Evolutionary conservation across 2,113 vertebrate genomes (phyloP).

Genomic region (Ranitomeya variabilis): DNA sequence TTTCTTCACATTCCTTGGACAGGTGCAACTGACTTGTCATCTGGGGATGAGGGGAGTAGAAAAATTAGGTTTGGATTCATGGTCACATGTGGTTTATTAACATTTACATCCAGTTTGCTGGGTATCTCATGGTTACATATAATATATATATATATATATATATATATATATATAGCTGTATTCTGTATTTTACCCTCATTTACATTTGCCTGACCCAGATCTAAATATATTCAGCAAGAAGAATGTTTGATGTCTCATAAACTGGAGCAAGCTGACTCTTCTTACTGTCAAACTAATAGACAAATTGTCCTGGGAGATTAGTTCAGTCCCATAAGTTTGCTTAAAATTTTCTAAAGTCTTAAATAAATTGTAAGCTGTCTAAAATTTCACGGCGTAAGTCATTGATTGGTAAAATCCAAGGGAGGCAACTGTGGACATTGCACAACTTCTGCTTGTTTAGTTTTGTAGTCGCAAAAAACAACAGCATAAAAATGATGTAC

Average conservation of each 20-base stretch:
- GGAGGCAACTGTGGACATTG: background rate
- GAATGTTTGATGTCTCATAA: slow-evolving; percentile 42
- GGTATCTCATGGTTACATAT: background rate
- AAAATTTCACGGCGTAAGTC: slow-evolving; percentile 3
- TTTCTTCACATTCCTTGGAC: too few relatives aligned
- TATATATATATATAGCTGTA: background rate
- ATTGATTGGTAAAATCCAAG: slow-evolving; percentile 7
- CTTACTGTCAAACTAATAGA: slow-evolving; percentile 30
- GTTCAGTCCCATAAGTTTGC: slow-evolving; percentile 29
- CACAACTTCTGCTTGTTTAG: slow-evolving; percentile 1
- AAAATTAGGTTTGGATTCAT: background rate
- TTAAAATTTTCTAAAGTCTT: slow-evolving; percentile 17
- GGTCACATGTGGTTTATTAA: background rate
- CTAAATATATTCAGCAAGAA: slow-evolving; percentile 50
- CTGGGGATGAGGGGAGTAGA: background rate
- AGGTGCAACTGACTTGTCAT: too few relatives aligned
- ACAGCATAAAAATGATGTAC: background rate
- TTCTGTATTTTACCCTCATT: slow-evolving; percentile 24
- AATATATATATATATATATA: too few relatives aligned
- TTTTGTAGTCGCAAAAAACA: background rate
- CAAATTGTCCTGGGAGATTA: slow-evolving; percentile 35
- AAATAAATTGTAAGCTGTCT: slow-evolving; percentile 21
- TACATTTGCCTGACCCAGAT: slow-evolving; percentile 44
- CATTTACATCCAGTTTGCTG: background rate
- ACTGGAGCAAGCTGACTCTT: slow-evolving; percentile 34